Base-by-base conservation (phyloP, 2,797 vertebrate species). In the Acanthornis magna region DNA sequence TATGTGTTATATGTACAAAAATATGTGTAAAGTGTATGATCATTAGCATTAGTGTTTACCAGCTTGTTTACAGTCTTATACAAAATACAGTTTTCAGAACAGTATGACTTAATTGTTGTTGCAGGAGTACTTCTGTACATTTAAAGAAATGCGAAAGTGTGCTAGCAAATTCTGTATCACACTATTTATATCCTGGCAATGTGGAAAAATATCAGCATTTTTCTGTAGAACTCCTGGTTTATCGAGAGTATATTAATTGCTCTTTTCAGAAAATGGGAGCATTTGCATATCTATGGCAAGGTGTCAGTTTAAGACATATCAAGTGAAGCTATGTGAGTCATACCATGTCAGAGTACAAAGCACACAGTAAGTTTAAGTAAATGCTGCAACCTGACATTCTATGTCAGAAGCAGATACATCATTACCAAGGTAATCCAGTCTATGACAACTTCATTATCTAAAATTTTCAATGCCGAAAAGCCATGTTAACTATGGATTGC, bases 231-330 rank as follows among this genome's bases (percentile, higher is more conserved):
- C 14, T 61, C 65, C 36, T 68, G 16, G 18, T 89, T 95, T 95
- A 86, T 74, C 42, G 65, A 65, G 40, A 83, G 5, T 47, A 48
- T 89, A 83, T 85, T 92, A 95, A 96, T 88, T 91, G 53, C 51
- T 95, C 34, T 91, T 88, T 94, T 92, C 85, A 88, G 79, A 91
- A 93, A 88, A 94, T 68, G 34, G 61, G n/a, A 62, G 1, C 25
- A 95, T 96, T 96, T 95, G 72, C 94, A 88, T 96, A 95, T 93
- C 91, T 91, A 85, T 85, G 91, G 91, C 68, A 89, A 93, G 68
- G 25, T 92, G 93, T 91, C 89, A 80, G 16, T 83, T 83, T 67
- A 88, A 92, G 93, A 83, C 65, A 32, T 50, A 77, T 77, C 54
- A 88, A 51, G 32, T 62, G 47, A 93, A 91, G 61, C 54, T 71